Conservation (phyloP, 2,888 invertebrate genomes). For the Dorcus hopei region DNA sequence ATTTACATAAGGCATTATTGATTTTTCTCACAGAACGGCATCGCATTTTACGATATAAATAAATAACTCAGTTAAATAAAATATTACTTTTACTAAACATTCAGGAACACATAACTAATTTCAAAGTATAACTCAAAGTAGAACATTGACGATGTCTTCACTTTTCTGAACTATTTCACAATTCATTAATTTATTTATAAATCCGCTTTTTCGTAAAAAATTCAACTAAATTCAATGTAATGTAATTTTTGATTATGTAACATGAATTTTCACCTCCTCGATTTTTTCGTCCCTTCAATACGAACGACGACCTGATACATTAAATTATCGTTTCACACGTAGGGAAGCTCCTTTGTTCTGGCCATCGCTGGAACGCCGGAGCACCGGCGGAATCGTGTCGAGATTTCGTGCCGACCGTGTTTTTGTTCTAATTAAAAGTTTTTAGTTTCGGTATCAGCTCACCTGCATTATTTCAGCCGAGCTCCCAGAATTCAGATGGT, state of each 20-base stretch:
- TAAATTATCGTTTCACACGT: neutral
- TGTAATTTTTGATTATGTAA: no score
- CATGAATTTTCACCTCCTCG: no score
- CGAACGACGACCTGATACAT: neutral
- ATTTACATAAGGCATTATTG: constrained; percentile 19
- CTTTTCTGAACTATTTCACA: no score
- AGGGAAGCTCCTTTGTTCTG: neutral
- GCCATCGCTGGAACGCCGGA: neutral
- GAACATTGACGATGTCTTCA: no score
- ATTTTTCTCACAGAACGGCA: constrained; percentile 14
- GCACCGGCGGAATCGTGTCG: neutral
- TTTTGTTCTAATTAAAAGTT: constrained; percentile 1
- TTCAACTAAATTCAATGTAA: no score
- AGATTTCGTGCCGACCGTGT: neutral
- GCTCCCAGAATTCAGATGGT: constrained; percentile 1
- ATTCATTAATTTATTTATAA: no score
- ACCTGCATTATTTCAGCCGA: neutral
- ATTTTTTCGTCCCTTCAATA: neutral
- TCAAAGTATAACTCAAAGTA: no score
- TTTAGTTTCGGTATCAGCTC: neutral
- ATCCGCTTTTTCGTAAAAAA: no score
- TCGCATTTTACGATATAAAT: no score
- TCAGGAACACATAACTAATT: no score
- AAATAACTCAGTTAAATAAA: no score
- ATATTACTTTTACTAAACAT: no score